Evolutionary conservation across 2,888 invertebrate genomes (phyloP).

Genomic region (Acleris emargana): DNA sequence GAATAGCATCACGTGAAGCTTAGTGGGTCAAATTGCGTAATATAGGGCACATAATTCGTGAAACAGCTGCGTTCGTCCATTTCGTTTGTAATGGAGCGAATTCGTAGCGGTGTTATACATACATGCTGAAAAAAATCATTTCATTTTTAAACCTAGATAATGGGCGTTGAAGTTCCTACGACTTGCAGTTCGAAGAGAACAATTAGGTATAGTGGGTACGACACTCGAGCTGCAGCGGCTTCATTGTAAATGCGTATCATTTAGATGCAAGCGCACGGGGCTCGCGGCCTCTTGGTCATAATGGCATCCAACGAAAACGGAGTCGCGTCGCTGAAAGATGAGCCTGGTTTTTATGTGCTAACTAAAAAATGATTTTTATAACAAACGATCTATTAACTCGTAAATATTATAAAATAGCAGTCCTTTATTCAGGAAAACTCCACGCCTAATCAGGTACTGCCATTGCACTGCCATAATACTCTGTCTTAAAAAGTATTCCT

Average conservation of each 20-base stretch:
- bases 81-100: conserved; percentile 32
- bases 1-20: conserved; percentile 40
- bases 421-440: no score
- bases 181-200: no score
- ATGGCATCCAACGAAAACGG: conserved; percentile 8
- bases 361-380: neutral
- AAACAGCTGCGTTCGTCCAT: conserved; percentile 51
- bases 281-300: conserved; percentile 11
- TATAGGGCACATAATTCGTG: conserved; percentile 51
- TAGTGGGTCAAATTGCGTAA: conserved; percentile 47
- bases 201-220: no score
- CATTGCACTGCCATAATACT: no score
- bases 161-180: no score
- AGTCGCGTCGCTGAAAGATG: neutral
- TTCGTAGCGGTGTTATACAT: conserved; percentile 19
- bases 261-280: conserved; percentile 48
- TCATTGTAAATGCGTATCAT: neutral
- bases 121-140: no score
- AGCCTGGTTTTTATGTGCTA: neutral
- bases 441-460: no score
- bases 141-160: no score
- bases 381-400: neutral
- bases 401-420: no score
- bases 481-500: no score
- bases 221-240: neutral